These are phyloP conservation scores for Drosophila mimetica DNA, from an alignment of 2,888 invertebrate genomes.

Conservation along the genomic window DNA sequence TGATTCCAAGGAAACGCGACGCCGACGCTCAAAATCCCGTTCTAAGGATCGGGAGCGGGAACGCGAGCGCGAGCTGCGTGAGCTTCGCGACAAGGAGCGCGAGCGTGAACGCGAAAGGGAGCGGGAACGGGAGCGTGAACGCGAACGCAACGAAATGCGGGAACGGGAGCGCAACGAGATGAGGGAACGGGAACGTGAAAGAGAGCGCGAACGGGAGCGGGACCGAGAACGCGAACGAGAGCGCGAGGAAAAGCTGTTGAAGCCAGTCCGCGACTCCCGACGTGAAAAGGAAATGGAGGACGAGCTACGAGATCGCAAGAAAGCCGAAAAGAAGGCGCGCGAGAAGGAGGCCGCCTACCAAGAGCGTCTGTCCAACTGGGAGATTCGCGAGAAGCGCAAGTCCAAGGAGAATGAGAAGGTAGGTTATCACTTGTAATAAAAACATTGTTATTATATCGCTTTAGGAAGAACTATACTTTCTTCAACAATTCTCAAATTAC, in stretches of 20 bases:
- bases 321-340: conserved; percentile 94
- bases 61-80: conserved; percentile 86
- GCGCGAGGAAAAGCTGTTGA: conserved; percentile 85
- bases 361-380: conserved; percentile 92
- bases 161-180: conserved; percentile 52
- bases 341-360: conserved; percentile 99
- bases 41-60: conserved; percentile 86
- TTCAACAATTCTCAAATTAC: too few species aligned
- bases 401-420: conserved; percentile 93
- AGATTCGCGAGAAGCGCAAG: conserved; percentile 94
- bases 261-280: conserved; percentile 87
- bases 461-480: too few species aligned
- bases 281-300: conserved; percentile 95
- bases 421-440: too few species aligned
- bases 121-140: conserved; percentile 86
- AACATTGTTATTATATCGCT: too few species aligned
- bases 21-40: conserved; percentile 82
- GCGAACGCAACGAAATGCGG: conserved; percentile 61
- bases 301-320: conserved; percentile 95
- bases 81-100: conserved; percentile 84
- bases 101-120: conserved; percentile 83
- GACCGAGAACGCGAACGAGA: conserved; percentile 59
- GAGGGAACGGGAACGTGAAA: conserved; percentile 57
- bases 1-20: conserved; percentile 63
- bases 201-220: conserved; percentile 54